A percentile compares a stretch with the other conserved stretches of the same genome.
Conservation (phyloP, 2,888 invertebrate genomes). For the Aspidapion aeneum region DNA sequence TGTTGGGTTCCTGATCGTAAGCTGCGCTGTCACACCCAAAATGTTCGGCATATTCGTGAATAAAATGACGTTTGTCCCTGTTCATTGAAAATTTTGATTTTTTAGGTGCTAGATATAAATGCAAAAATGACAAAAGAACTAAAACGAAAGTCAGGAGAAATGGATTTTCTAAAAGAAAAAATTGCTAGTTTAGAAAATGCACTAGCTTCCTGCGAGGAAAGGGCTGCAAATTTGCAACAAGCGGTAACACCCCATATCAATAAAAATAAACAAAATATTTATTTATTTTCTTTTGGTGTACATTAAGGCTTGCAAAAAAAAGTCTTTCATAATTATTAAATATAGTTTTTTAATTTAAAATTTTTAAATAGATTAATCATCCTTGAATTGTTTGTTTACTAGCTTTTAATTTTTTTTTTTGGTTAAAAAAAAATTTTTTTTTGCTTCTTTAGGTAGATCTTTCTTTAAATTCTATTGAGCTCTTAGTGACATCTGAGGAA, state of each 20-base stretch:
- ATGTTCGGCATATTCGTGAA: conserved; percentile 92
- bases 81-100: too few species aligned
- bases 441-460: neutral
- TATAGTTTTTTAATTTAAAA: too few species aligned
- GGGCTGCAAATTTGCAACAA: conserved; percentile 40
- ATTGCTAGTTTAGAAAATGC: conserved; percentile 38
- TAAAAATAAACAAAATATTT: too few species aligned
- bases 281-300: conserved; percentile 6
- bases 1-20: conserved; percentile 92
- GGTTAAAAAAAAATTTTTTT: too few species aligned
- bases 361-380: too few species aligned
- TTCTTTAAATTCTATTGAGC: too few species aligned
- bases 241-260: conserved; percentile 39
- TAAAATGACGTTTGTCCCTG: conserved; percentile 83
- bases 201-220: conserved; percentile 36
- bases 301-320: too few species aligned
- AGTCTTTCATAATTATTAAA: too few species aligned
- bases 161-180: conserved; percentile 37
- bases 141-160: conserved; percentile 33
- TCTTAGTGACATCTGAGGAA: too few species aligned
- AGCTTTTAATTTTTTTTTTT: too few species aligned
- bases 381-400: too few species aligned
- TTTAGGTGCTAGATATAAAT: too few species aligned
- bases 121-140: conserved; percentile 32
- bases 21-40: conserved; percentile 93